A percentile compares a stretch with the other conserved stretches of the same genome.
These are phyloP conservation scores for Butorides virescens DNA, from an alignment of 2,113 vertebrate genomes.

Conservation along the genomic window DNA sequence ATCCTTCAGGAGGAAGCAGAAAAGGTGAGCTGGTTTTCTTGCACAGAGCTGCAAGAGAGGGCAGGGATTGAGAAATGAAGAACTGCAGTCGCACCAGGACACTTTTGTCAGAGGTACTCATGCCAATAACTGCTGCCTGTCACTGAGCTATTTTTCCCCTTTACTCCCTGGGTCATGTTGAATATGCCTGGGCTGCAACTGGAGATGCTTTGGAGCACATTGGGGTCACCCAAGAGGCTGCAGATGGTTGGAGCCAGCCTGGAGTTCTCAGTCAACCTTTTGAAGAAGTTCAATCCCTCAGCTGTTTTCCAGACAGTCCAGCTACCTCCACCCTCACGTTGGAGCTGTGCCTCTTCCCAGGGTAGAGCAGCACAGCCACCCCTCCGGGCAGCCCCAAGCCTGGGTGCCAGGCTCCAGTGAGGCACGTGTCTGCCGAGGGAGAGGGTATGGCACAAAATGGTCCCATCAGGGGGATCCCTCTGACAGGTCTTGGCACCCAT, in stretches of 20 bases:
- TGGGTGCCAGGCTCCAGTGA: neutral
- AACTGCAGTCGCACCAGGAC: neutral
- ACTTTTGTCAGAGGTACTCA: neutral
- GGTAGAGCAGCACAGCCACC: neutral
- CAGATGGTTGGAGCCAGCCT: neutral
- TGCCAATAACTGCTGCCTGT: neutral
- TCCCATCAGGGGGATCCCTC: neutral
- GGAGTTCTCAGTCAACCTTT: neutral
- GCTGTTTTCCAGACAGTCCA: neutral
- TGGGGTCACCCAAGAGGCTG: neutral
- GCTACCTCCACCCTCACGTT: neutral
- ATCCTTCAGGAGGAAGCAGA: neutral
- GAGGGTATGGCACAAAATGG: neutral
- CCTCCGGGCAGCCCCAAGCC: neutral
- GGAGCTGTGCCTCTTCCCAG: neutral
- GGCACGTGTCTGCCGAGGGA: neutral
- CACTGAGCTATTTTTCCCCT: neutral
- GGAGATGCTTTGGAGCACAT: neutral
- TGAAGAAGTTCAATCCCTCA: neutral
- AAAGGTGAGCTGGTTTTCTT: neutral
- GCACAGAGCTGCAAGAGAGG: neutral
- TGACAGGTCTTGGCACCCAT: neutral
- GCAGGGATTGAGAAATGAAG: neutral
- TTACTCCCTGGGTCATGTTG: neutral
- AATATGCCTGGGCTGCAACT: neutral